Conservation (phyloP, 2,888 invertebrate species). For the Cyrtodaria siliqua region DNA sequence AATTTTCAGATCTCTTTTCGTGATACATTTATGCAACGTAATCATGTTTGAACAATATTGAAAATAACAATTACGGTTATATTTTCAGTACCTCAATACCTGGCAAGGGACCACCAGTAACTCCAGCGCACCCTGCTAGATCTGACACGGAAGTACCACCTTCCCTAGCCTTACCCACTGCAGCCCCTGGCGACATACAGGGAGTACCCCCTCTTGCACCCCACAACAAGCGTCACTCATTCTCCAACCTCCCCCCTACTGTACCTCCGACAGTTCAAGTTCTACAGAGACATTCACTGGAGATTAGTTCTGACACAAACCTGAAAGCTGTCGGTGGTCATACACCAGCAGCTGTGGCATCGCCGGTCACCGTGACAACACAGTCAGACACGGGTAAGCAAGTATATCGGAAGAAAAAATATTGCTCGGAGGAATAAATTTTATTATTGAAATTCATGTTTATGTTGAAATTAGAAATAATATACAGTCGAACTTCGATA, state of each 20-base stretch:
- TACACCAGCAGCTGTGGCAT: background rate
- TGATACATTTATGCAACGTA: no score
- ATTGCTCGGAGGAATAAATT: no score
- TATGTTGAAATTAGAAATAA: no score
- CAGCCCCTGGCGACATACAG: background rate
- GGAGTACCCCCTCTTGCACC: constrained; percentile 19
- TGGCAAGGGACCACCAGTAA: constrained; percentile 31
- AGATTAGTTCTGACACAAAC: constrained; percentile 49
- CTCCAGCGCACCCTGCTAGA: constrained; percentile 36
- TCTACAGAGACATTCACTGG: constrained; percentile 72
- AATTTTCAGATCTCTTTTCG: no score
- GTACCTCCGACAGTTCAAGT: constrained; percentile 71
- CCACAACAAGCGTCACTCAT: constrained; percentile 76
- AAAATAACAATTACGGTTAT: no score
- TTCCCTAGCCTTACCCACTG: background rate
- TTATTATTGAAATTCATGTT: no score
- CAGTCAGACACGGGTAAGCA: background rate
- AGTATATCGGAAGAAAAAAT: no score
- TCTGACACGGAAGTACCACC: background rate
- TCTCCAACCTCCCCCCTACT: constrained; percentile 64
- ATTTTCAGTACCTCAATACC: background rate
- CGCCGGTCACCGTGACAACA: constrained; percentile 4
- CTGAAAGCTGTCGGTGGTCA: constrained; percentile 25
- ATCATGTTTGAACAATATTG: no score
- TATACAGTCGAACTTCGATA: no score